Evolutionary conservation across 2,797 vertebrate genomes (phyloP), one percentile per base, ranked within the genome.

Genomic region (Amazonetta brasiliensis): DNA sequence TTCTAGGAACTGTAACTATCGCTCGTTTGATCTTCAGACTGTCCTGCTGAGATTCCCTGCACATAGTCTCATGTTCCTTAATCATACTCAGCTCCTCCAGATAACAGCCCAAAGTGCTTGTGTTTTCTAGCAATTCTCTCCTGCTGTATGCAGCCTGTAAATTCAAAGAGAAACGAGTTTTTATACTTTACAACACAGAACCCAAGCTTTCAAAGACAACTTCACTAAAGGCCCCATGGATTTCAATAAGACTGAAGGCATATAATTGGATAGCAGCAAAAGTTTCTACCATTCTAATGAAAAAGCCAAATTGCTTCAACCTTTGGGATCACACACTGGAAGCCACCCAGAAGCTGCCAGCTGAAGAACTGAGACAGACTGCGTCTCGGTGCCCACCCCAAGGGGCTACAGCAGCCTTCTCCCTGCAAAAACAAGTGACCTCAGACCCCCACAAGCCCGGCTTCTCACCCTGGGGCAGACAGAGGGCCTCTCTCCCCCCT

Each of bases 51-150:
- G 96, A 95, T 43, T 95, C 86, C 87, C 84, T 25, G 7, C 95
- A 90, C 68, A 97, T 15, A 81, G 93, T 94, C 82, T 98, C 96
- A 20, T 89, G 69, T 60, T 98, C 96, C 81, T 96, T 97, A 83
- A 97, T 93, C 33, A 94, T 46, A 91, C 69, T 95, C 25, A 92
- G 11, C 90, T 98, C 95, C 88, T 98, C 97, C 71, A 88, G 89
- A 71, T 74, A 86, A 86, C 92, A 96, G 83, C 62, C 93, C 89
- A 52, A 96, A 97, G 82, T 82, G 87, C 67, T 97, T 94, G 7
- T 80, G 89, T 74, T 96, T 92, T 62, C 83, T 77, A 85, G 95
- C 83, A 96, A 94, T 97, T 95, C 96, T 84, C 37, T 94, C 31
- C 52, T 69, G 66, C 41, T 58, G 28, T 33, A 75, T 6, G 2